A percentile compares a stretch with the other conserved stretches of the same genome.
These are phyloP conservation scores for Latheticus oryzae DNA, from an alignment of 2,888 invertebrate genomes.

Conservation along the genomic window DNA sequence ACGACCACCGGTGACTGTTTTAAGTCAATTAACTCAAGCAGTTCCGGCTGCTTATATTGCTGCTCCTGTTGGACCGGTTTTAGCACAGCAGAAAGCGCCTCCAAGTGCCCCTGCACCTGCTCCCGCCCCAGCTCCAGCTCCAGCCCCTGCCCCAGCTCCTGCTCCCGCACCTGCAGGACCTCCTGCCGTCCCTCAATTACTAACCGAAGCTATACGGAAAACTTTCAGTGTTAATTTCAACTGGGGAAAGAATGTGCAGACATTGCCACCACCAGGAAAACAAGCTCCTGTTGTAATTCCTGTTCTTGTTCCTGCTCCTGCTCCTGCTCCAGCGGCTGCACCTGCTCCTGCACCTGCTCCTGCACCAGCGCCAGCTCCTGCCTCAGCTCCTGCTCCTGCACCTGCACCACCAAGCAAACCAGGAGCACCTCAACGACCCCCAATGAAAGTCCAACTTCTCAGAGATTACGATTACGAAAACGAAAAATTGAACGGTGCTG, in stretches of 20 bases:
- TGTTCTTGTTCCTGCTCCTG: constrained; percentile 43
- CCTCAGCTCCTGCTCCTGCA: constrained; percentile 44
- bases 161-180: constrained; percentile 42
- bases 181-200: constrained; percentile 52
- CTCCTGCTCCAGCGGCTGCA: constrained; percentile 43
- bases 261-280: constrained; percentile 45
- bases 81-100: constrained; percentile 32
- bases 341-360: constrained; percentile 43
- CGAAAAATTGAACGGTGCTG: constrained; percentile 48
- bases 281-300: constrained; percentile 46
- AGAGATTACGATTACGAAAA: constrained; percentile 44
- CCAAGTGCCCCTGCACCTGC: constrained; percentile 46
- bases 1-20: constrained; percentile 29
- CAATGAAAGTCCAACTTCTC: constrained; percentile 40
- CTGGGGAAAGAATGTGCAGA: constrained; percentile 59
- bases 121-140: constrained; percentile 46
- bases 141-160: constrained; percentile 45
- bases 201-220: constrained; percentile 61
- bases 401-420: constrained; percentile 44
- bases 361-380: constrained; percentile 44
- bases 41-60: not conserved
- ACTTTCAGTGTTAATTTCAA: constrained; percentile 62
- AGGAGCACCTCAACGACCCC: constrained; percentile 39
- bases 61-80: constrained; percentile 8
- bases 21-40: constrained; percentile 20